Evolutionary conservation across 2,797 vertebrate species (phyloP), one percentile per base, ranked within the genome.

Genomic region (Phrynocephalus guinanensis): DNA sequence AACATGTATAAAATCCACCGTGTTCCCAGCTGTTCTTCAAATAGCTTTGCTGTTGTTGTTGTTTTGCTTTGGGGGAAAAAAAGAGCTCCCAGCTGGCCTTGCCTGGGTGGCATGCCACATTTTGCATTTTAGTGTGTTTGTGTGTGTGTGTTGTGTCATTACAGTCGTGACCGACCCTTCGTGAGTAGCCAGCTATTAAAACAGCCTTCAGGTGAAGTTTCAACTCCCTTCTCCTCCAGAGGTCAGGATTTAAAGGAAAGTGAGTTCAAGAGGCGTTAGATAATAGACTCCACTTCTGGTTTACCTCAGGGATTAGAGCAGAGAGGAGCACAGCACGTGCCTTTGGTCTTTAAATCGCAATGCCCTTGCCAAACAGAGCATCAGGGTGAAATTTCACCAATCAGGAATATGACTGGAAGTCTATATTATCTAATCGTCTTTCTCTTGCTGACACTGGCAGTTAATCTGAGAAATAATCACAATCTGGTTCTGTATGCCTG

Each of bases 391-490:
- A 30, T 73, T 22, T 80, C 70, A 79, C 72, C 22, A 24, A 70
- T 80, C 38, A 81, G 63, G 84, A 92, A 75, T 15, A 13, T 60
- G 67, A 83, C 66, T 68, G 22, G 87, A 79, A 52, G 87, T 11
- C 82, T 79, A 67, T 0, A 80, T 24, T 87, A 76, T 16, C 52
- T 83, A 68, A 82, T 50, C 24, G 72, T 73, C 50, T 90, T 86
- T 86, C 50, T 10, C 79, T 87, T 87, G 20, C 24, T 67, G 70
- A 86, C 86, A 38, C 70, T 87, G n/a, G 2, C 6, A 6, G 18
- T 86, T 89, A 70, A 86, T 89, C 78, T 88, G 83, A 50, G 75
- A 78, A 5, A 28, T 83, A 88, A 79, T 90, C 83, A 70, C 73
- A 91, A 16, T 28, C 79, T 89, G 1, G 83, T 48, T 85, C 48